Evolutionary conservation across 2,888 invertebrate genomes (phyloP).

Genomic region (Hermaeophaga mercurialis): DNA sequence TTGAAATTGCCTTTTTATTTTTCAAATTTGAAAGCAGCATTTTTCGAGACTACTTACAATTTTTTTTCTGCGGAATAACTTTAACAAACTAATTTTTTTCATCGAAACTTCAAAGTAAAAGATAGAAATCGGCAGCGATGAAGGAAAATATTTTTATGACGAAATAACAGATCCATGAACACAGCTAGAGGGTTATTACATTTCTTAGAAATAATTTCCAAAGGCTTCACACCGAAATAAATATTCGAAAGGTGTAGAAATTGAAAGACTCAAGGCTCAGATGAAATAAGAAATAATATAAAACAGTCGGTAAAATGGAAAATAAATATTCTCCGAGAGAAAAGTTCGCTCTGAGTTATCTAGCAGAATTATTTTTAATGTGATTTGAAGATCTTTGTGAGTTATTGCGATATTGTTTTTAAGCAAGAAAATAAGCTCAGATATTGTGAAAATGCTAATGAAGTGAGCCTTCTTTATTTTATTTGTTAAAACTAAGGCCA

Average conservation of each 20-base stretch:
- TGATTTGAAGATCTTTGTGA: no score
- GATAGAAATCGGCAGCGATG: conserved; percentile 10
- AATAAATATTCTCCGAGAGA: conserved; percentile 5
- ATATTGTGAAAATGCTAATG: no score
- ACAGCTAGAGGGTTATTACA: conserved; percentile 6
- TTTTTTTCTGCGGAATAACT: no score
- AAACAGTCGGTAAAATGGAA: conserved; percentile 3
- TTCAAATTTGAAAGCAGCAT: no score
- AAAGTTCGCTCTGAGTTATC: background rate
- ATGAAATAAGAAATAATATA: conserved; percentile 8
- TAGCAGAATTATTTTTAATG: background rate
- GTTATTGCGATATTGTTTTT: no score
- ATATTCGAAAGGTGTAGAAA: conserved; percentile 12
- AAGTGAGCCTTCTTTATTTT: no score
- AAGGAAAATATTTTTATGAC: conserved; percentile 21
- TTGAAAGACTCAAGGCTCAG: background rate
- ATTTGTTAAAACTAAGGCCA: no score
- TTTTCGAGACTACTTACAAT: no score
- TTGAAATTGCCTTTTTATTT: no score
- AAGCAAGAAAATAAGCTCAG: no score
- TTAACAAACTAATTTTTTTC: conserved; percentile 5
- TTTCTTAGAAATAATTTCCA: conserved; percentile 8
- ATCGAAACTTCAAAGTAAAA: conserved; percentile 16
- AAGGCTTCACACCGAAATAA: conserved; percentile 12
- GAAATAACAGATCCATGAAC: conserved; percentile 5